phyloP scores from a whole-genome alignment of 2,888 invertebrate genomes.

The Polyommatus iphigenia region DNA sequence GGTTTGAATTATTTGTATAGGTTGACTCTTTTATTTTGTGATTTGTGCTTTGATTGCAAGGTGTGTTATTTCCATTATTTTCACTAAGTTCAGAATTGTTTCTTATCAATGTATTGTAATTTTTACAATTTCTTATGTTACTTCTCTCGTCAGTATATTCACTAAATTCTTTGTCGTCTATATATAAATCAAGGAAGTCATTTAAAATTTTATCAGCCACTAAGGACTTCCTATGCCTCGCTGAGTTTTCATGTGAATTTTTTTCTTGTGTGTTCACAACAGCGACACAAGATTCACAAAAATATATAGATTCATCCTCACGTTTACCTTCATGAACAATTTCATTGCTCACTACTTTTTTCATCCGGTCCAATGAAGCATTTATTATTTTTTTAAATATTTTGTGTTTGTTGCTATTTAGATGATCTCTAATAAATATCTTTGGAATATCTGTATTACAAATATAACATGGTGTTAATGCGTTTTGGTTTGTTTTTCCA shows the following conservation, averaged over 20 bases:
- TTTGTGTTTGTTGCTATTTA: slow-evolving; percentile 46
- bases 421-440: slow-evolving; percentile 44
- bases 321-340: background rate
- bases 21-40: background rate
- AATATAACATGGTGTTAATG: slow-evolving; percentile 44
- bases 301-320: slow-evolving; percentile 39
- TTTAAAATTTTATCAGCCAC: slow-evolving; percentile 42
- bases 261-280: slow-evolving; percentile 39
- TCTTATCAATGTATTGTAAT: background rate
- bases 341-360: slow-evolving; percentile 39
- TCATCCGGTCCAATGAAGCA: slow-evolving; percentile 43
- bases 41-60: background rate
- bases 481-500: background rate
- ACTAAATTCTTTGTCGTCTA: background rate
- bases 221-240: slow-evolving; percentile 41
- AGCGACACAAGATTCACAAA: slow-evolving; percentile 45
- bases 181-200: slow-evolving; percentile 41
- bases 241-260: slow-evolving; percentile 41
- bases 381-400: slow-evolving; percentile 44
- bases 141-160: background rate
- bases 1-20: background rate
- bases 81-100: background rate
- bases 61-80: background rate
- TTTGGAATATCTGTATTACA: slow-evolving; percentile 49
- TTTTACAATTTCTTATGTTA: background rate